A percentile compares a stretch with the other conserved stretches of the same genome.
These are phyloP conservation scores for Stomorhina lunata DNA, from an alignment of 2,888 invertebrate species.

Conservation along the genomic window DNA sequence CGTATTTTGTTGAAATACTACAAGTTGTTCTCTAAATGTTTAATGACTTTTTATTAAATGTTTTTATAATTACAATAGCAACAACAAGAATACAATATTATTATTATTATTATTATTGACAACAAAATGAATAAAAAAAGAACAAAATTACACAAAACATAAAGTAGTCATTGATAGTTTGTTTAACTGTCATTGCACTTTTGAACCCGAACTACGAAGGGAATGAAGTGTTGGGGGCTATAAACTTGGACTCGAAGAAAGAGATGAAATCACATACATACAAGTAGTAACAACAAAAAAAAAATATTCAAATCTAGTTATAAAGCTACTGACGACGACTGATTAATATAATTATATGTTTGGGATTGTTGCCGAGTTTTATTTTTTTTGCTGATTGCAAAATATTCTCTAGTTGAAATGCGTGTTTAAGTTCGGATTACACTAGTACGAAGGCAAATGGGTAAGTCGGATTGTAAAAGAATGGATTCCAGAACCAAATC, in stretches of 20 bases:
- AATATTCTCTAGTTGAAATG: background rate
- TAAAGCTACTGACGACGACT: slow-evolving; percentile 60
- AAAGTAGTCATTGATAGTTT: slow-evolving; percentile 55
- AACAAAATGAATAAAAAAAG: background rate
- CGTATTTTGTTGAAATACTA: background rate
- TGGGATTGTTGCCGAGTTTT: background rate
- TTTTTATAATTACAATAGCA: slow-evolving; percentile 45
- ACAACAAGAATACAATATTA: background rate
- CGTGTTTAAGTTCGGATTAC: too few relatives aligned
- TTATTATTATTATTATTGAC: background rate
- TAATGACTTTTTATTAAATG: slow-evolving; percentile 54
- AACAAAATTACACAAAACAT: background rate
- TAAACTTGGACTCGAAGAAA: background rate
- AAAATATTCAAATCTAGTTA: slow-evolving; percentile 48
- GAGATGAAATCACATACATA: slow-evolving; percentile 29
- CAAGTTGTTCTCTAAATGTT: slow-evolving; percentile 5
- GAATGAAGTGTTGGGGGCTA: background rate
- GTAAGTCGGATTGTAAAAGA: background rate
- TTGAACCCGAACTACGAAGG: slow-evolving; percentile 54
- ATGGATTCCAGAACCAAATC: too few relatives aligned
- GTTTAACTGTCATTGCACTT: slow-evolving; percentile 63
- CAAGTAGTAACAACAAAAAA: background rate
- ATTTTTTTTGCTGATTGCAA: background rate
- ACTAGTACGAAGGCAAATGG: background rate
- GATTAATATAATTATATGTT: slow-evolving; percentile 58